Conservation (phyloP, 2,113 vertebrate species). For the Prunella himalayana region DNA sequence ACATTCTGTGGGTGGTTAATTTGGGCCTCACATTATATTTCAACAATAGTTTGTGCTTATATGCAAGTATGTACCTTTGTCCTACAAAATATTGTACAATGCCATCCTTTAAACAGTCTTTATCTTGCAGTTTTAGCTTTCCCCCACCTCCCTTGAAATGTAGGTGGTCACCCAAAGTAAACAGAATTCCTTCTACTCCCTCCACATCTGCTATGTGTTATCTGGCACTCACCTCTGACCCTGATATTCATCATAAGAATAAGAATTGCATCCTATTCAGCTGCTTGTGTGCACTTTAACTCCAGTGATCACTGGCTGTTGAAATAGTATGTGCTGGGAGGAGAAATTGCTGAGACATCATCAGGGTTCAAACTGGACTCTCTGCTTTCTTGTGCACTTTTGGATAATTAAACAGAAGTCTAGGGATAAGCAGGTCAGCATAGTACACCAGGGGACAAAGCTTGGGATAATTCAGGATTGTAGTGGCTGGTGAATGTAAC, state of each 20-base stretch:
- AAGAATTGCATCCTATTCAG: conserved; percentile 50
- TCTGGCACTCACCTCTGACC: conserved; percentile 57
- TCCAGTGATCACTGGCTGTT: conserved; percentile 1
- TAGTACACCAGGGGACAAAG: background rate
- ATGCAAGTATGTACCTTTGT: background rate
- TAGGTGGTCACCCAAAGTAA: conserved; percentile 56
- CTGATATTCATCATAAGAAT: conserved; percentile 54
- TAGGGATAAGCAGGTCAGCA: conserved; percentile 1
- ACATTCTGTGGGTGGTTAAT: background rate
- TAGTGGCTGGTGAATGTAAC: background rate
- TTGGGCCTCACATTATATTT: background rate
- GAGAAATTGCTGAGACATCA: conserved; percentile 11
- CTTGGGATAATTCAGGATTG: background rate
- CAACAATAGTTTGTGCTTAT: background rate
- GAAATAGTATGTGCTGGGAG: conserved; percentile 6
- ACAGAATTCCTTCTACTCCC: conserved; percentile 51
- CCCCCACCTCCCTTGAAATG: background rate
- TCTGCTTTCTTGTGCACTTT: background rate
- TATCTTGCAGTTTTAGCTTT: background rate
- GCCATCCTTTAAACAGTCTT: background rate
- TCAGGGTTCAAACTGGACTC: background rate
- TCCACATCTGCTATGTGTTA: conserved; percentile 51
- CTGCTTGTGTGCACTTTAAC: conserved; percentile 34
- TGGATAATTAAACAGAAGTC: conserved; percentile 3
- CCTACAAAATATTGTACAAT: background rate